Evolutionary conservation across 2,888 invertebrate genomes (phyloP), one percentile per base, ranked within the genome.

Genomic region (Lottia scabra): DNA sequence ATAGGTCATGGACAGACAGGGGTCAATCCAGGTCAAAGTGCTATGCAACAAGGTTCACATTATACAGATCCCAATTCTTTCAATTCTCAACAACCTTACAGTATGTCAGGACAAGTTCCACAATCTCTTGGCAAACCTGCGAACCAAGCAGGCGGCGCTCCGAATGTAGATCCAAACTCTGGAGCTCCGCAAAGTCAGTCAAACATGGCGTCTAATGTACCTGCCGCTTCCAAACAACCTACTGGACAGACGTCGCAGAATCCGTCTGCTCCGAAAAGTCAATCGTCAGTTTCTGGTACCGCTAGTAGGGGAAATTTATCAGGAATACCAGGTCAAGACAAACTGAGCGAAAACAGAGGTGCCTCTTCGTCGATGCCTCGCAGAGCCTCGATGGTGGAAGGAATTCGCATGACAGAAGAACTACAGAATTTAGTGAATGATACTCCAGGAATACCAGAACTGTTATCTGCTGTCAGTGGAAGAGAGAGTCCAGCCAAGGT

Each of bases 401-500:
- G 56, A 10, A 56, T 56, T 2, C 56, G 56, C 23, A 56, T 23
- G 19, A 56, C 56, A 23, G 19, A 56, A 56, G 56, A 56, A 10
- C 56, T 56, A 15, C 56, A 56, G 23, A 62, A 68, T n/a, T 38
- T 56, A 62, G 68, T 48, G 10, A 27, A 56, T 30, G 68, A 68
- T 13, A 30, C 38, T 23, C 56, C 68, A 15, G 68, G 56, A 48
- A 38, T 62, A 12, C 70, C 64, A 27, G 65, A 63, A 27, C 64
- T 80, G 12, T 76, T 78, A 56, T 75, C 77, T 43, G 80, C 76
- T 23, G 80, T 80, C 48, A 75, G 80, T 63, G 76, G 76, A 38
- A 75, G 78, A 63, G 68, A 77, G 56, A 77, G 77, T 75, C 78
- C 80, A 64, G 73, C 78, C 6, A 75, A 76, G 70, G 80, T 76